These are phyloP conservation scores for Belonocnema kinseyi DNA, from an alignment of 1,140 invertebrate genomes.

Conservation along the genomic window DNA sequence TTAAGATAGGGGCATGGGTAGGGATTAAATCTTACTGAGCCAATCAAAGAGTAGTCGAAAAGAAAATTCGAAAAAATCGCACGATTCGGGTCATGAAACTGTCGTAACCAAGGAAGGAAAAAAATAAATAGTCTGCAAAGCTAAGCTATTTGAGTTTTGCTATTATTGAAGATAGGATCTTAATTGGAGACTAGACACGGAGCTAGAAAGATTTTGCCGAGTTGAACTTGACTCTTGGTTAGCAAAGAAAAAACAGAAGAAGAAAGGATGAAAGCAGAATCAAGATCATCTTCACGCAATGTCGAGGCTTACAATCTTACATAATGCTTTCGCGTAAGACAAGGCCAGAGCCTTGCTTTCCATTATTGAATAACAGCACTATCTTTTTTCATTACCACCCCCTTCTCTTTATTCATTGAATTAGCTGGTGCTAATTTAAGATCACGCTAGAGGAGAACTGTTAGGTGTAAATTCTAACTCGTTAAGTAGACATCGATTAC, in stretches of 20 bases:
- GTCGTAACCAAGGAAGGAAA: too few species aligned
- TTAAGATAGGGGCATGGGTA: too few species aligned
- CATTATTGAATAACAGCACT: conserved; percentile 25
- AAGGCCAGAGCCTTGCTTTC: conserved; percentile 50
- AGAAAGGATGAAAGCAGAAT: conserved; percentile 32
- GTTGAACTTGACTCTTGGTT: not conserved
- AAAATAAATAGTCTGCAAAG: too few species aligned
- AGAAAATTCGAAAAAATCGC: too few species aligned
- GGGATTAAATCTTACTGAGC: too few species aligned
- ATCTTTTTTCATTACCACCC: conserved; percentile 7
- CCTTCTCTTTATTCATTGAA: conserved; percentile 2
- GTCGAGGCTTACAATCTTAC: conserved; percentile 50
- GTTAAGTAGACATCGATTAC: conserved; percentile 1
- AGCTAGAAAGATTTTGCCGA: not conserved
- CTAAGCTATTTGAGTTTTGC: too few species aligned
- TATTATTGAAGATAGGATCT: too few species aligned
- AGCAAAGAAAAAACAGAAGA: not conserved
- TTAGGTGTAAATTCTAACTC: conserved; percentile 12
- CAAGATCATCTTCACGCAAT: conserved; percentile 54
- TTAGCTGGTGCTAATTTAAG: not conserved
- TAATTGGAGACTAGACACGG: too few species aligned
- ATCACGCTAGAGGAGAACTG: not conserved
- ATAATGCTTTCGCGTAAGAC: conserved; percentile 59
- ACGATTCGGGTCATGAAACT: too few species aligned
- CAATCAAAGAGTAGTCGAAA: too few species aligned